Evolutionary conservation across 2,888 invertebrate genomes (phyloP).

Genomic region (Ferdinandea cuprea): DNA sequence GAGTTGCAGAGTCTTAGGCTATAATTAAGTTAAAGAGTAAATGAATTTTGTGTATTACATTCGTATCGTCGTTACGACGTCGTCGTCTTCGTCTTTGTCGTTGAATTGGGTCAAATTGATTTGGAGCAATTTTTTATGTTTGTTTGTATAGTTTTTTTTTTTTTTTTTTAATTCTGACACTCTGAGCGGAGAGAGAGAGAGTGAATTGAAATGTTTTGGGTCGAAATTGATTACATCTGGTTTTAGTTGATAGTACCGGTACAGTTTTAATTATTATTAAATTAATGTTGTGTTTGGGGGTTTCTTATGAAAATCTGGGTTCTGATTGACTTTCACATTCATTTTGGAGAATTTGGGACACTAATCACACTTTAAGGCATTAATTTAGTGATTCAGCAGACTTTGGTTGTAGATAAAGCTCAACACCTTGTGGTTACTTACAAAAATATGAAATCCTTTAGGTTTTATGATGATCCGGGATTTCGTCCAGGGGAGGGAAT

Average conservation of each 20-base stretch:
- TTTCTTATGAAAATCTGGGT: neutral
- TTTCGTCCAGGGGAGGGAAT: no score
- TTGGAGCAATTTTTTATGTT: constrained; percentile 44
- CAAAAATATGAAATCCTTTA: no score
- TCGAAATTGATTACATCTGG: constrained; percentile 41
- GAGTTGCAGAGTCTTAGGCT: constrained; percentile 12
- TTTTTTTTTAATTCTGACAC: constrained; percentile 7
- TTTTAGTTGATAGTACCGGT: constrained; percentile 22
- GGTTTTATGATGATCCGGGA: no score
- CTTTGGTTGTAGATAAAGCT: no score
- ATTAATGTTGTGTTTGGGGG: neutral
- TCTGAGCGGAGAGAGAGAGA: constrained; percentile 22
- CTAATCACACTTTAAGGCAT: no score
- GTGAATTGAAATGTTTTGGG: constrained; percentile 37
- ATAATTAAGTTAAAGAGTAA: constrained; percentile 64
- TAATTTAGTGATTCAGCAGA: no score
- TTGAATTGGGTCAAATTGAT: constrained; percentile 68
- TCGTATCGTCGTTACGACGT: constrained; percentile 13
- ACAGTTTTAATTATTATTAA: constrained; percentile 31
- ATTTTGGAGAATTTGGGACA: no score
- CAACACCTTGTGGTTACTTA: no score
- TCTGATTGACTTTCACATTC: neutral
- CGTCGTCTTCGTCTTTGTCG: neutral
- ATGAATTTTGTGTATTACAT: constrained; percentile 51
- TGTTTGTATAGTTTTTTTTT: no score